Evolutionary conservation across 2,113 vertebrate species (phyloP), one percentile per base, ranked within the genome.

Genomic region (Microcebus jonahi): DNA sequence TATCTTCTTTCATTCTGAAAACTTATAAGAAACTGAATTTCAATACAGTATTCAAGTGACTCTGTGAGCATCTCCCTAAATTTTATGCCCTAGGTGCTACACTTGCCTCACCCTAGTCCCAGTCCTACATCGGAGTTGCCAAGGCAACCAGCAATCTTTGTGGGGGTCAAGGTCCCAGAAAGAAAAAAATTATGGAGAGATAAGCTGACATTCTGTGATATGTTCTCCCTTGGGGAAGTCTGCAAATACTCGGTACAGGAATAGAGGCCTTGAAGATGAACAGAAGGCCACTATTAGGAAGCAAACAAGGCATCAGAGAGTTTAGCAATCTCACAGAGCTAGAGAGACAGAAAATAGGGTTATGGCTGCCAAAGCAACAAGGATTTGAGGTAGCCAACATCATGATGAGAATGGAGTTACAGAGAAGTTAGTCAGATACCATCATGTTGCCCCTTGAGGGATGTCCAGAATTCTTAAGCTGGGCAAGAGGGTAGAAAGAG

Each of bases 1-100:
- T 45, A 96, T 71, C 61, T 76, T 21, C 31, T 86, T 86, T 82
- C 63, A 55, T 80, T 89, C 29, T 27, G 57, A 84, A 97, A 95
- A 42, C 2, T 3, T 80, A 0, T n/a, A 73, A 80, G 71, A 59
- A 39, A 73, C 63, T 88, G 23, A 42, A 67, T 48, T 90, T 59
- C 21, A 18, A 8, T 45, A 20, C 11, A 57, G 65, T n/a, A 86
- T 82, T 55, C 31, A 36, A 1, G 80, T 20, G 25, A 67, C 31
- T 27, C 13, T 59, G 8, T 55, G 53, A 70, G 36, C 20, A 36
- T 13, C 14, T 61, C 45, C 82, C 34, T 61, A 70, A 59, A 83
- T 42, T 48, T 12, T 50, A 12, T 2, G 12, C 27, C 31, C n/a
- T 21, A 63, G 18, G 9, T 85, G 42, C 50, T 77, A 70, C 21